phyloP scores from a whole-genome alignment of 2,888 invertebrate species.

The Neoaliturus tenellus region DNA sequence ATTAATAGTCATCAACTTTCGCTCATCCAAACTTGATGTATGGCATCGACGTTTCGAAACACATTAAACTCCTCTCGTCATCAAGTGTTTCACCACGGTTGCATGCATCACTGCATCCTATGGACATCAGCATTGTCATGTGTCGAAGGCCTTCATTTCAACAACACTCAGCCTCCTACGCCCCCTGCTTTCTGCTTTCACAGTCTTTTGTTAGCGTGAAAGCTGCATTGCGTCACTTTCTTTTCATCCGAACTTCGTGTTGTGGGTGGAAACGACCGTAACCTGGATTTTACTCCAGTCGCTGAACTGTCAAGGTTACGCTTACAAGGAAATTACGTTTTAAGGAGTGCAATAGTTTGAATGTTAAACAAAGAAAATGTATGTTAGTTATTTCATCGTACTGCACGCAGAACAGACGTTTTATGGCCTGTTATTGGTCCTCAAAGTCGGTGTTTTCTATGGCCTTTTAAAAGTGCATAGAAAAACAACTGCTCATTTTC shows the following conservation, averaged over 20 bases:
- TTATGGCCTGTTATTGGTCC: no score
- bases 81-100: background rate
- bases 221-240: conserved; percentile 31
- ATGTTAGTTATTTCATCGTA: no score
- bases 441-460: no score
- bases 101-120: background rate
- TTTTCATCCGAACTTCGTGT: background rate
- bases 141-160: background rate
- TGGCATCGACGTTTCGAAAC: background rate
- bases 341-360: no score
- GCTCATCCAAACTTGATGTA: no score
- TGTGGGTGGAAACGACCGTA: background rate
- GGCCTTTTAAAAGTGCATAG: no score
- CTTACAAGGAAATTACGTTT: no score
- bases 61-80: background rate
- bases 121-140: background rate
- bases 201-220: conserved; percentile 15
- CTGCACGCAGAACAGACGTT: no score
- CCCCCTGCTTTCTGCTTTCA: conserved; percentile 9
- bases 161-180: background rate
- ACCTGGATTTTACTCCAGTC: background rate
- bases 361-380: no score
- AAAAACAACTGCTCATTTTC: no score
- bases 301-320: no score
- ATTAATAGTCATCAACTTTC: no score